phyloP scores from a whole-genome alignment of 1,140 invertebrate genomes.

The Whitmania pigra region DNA sequence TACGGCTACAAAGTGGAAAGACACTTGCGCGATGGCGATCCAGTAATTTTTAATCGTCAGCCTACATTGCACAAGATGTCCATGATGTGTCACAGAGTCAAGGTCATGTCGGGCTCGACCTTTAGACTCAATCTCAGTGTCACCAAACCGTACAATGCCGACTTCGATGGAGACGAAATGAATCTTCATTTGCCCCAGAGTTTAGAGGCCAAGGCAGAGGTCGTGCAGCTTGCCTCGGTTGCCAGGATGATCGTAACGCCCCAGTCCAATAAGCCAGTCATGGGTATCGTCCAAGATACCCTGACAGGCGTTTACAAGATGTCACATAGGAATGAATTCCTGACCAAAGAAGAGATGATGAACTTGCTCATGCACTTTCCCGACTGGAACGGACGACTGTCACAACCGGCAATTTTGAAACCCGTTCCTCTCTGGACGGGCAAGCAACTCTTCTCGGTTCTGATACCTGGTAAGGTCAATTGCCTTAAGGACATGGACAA shows the following conservation, averaged over 20 bases:
- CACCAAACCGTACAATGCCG: constrained; percentile 97
- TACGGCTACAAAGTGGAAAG: constrained; percentile 97
- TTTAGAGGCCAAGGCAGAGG: constrained; percentile 92
- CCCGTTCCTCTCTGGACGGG: constrained; percentile 83
- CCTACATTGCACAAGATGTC: constrained; percentile 99
- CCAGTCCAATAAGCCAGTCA: constrained; percentile 57
- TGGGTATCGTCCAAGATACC: constrained; percentile 99
- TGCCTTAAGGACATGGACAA: constrained; percentile 95
- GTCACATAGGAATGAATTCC: constrained; percentile 96
- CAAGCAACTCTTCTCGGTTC: constrained; percentile 83
- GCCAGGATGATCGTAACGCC: constrained; percentile 90
- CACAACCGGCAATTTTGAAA: constrained; percentile 71
- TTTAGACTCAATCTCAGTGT: constrained; percentile 87
- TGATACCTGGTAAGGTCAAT: constrained; percentile 90
- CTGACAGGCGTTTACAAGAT: constrained; percentile 96
- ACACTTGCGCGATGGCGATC: constrained; percentile 92
- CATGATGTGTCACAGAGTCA: constrained; percentile 99
- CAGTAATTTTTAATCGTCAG: constrained; percentile 98
- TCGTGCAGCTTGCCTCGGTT: constrained; percentile 89
- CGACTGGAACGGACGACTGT: constrained; percentile 97
- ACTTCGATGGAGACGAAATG: constrained; percentile 99
- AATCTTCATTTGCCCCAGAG: constrained; percentile 96
- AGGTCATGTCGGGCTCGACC: constrained; percentile 90
- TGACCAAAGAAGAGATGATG: constrained; percentile 85
- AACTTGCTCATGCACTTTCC: constrained; percentile 96